These are phyloP conservation scores for Morpho deidamia DNA, from an alignment of 2,888 invertebrate genomes.

Conservation along the genomic window DNA sequence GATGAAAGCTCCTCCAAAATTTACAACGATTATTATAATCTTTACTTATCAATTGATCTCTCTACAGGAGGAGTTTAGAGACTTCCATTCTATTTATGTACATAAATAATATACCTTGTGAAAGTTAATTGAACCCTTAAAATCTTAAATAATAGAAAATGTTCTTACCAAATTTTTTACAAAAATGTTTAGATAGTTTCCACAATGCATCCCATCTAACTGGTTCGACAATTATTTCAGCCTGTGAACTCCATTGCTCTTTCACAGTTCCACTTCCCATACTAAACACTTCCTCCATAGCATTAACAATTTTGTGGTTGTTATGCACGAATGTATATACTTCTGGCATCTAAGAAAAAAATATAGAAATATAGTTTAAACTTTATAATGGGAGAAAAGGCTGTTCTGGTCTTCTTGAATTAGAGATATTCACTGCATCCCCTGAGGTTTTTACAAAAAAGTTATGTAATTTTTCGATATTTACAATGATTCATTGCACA, in stretches of 20 bases:
- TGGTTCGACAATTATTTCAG: conserved; percentile 80
- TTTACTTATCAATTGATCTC: too few relatives aligned
- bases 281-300: conserved; percentile 53
- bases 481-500: too few relatives aligned
- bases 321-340: conserved; percentile 61
- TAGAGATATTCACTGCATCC: too few relatives aligned
- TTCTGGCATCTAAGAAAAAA: conserved; percentile 49
- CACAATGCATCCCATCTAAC: conserved; percentile 84
- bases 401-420: too few relatives aligned
- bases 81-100: too few relatives aligned
- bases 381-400: too few relatives aligned
- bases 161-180: conserved; percentile 76
- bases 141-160: not conserved
- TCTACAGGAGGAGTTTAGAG: too few relatives aligned
- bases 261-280: conserved; percentile 53
- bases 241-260: conserved; percentile 65
- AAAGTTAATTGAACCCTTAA: not conserved
- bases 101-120: too few relatives aligned
- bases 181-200: conserved; percentile 82
- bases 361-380: not conserved
- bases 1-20: too few relatives aligned
- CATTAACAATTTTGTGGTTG: conserved; percentile 57
- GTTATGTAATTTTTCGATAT: too few relatives aligned
- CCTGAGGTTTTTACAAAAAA: too few relatives aligned
- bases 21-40: too few relatives aligned